A percentile compares a stretch with the other conserved stretches of the same genome.
Evolutionary conservation across 2,888 invertebrate species (phyloP).

Genomic region (Amblyjoppa proteus): DNA sequence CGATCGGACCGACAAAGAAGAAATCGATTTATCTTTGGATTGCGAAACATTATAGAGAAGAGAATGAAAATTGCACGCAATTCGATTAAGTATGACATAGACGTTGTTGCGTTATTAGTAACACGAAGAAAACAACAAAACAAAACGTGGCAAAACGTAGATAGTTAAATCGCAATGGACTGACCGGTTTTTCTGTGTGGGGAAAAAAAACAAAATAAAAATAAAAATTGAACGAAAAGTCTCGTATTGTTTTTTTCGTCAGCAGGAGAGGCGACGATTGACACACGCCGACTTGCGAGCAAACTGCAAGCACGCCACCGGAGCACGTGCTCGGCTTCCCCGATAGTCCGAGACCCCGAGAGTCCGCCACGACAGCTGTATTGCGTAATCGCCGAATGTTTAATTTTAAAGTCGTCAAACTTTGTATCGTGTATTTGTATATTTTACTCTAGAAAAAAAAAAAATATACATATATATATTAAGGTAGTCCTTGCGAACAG

Average conservation of each 20-base stretch:
- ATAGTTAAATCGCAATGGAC: background rate
- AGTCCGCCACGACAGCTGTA: background rate
- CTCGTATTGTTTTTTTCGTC: background rate
- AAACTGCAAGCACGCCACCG: background rate
- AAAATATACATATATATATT: too few relatives aligned
- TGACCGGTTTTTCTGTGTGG: background rate
- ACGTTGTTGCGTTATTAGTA: background rate
- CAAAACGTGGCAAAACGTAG: background rate
- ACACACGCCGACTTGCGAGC: background rate
- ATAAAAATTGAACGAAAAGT: background rate
- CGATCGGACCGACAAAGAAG: too few relatives aligned
- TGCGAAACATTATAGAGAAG: too few relatives aligned
- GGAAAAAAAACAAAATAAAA: background rate
- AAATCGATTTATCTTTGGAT: too few relatives aligned
- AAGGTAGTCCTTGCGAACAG: too few relatives aligned
- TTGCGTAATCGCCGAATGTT: constrained; percentile 10
- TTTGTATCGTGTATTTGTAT: background rate
- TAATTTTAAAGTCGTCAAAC: constrained; percentile 3
- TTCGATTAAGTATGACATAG: too few relatives aligned
- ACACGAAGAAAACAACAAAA: background rate
- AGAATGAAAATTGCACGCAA: too few relatives aligned
- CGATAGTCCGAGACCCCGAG: background rate
- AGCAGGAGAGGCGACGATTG: background rate
- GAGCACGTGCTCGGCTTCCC: background rate
- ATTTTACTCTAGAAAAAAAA: background rate